Evolutionary conservation across 2,113 vertebrate species (phyloP), one percentile per base, ranked within the genome.

Genomic region (Xiphorhynchus elegans): DNA sequence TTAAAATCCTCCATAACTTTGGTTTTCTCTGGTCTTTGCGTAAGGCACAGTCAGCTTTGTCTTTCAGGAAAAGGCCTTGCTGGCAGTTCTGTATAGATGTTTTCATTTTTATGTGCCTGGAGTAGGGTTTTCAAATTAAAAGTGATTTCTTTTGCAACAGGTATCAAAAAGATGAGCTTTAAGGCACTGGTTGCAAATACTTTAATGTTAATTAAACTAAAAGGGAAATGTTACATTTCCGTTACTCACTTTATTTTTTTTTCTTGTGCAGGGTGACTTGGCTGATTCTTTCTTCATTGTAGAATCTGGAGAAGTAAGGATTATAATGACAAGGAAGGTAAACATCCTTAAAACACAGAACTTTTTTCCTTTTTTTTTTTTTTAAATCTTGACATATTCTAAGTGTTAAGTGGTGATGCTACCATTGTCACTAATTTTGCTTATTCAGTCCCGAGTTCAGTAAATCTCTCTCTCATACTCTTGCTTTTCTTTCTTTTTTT

Each of bases 231-330:
- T 67, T 67, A 52, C 16, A 20, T 91, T 93, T 93, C 47, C 47
- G 91, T 72, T 50, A 21, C 21, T 42, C 33, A 6, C 13, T 73
- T 93, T 49, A 39, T 49, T 83, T 97, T 78, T 93, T 84, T 90
- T 53, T 90, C 73, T 68, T 63, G 21, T 33, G 35, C 94, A 99
- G 99, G 99, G 99, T 91, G 99, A 99, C 90, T 98, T 97, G 97
- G 99, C 99, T 50, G 98, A 99, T 97, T 99, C 98, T 97, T 99
- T 99, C 97, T 99, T 99, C 97, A 99, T 99, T 96, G 99, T 99
- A 70, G 99, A 99, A 97, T 99, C 99, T 87, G 99, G 99, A 96
- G 99, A 99, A 97, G 99, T 99, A 94, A 99, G 98, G 98, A 99
- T 99, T 97, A 99, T 99, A 90, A 99, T 99, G 98, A 99, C 98